phyloP scores from a whole-genome alignment of 2,113 vertebrate genomes.

The Opisthocomus hoazin region DNA sequence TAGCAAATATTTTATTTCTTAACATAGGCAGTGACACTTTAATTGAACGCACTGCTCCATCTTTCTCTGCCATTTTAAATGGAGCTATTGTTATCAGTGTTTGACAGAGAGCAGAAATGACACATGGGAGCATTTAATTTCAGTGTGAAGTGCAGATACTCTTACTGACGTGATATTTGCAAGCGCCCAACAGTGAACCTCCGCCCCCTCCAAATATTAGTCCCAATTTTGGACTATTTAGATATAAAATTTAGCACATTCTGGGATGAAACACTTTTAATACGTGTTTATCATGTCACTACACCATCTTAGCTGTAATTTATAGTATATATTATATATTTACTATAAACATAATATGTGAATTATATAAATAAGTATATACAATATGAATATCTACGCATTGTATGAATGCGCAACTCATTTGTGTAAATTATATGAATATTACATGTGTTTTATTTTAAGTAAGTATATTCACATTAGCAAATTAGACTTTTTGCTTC shows the following conservation, averaged over 20 bases:
- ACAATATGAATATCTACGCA: not conserved
- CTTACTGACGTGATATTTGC: not conserved
- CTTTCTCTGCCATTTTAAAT: not conserved
- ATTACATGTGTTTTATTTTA: not conserved
- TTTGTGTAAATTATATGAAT: not conserved
- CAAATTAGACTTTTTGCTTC: not conserved
- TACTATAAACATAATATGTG: not conserved
- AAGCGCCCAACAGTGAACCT: not conserved
- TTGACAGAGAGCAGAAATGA: not conserved
- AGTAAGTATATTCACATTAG: not conserved
- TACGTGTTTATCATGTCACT: not conserved
- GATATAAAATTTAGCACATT: not conserved
- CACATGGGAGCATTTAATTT: not conserved
- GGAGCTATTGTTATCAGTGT: not conserved
- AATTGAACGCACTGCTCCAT: constrained; percentile 7
- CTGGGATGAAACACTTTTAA: not conserved
- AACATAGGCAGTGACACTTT: not conserved
- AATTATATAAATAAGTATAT: not conserved
- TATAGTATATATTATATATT: not conserved
- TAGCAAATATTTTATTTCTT: constrained; percentile 20
- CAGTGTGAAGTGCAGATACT: not conserved
- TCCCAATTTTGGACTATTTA: not conserved
- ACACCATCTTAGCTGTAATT: not conserved
- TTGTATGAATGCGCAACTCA: not conserved
- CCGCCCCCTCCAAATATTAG: not conserved